phyloP scores from a whole-genome alignment of 2,888 invertebrate genomes.

The Hyles lineata region DNA sequence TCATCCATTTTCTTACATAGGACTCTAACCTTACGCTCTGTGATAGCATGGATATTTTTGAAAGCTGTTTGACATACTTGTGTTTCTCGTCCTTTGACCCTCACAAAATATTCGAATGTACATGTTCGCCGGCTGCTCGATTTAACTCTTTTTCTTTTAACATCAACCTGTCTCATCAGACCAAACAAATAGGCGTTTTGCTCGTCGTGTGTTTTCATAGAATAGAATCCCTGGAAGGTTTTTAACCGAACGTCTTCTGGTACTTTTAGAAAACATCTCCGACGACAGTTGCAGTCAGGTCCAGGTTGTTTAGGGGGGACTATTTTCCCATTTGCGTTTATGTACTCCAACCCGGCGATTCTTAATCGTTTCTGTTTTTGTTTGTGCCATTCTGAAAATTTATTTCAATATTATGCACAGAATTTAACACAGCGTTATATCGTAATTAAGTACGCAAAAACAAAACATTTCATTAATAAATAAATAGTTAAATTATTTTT shows the following conservation, averaged over 20 bases:
- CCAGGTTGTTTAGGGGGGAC: conserved; percentile 83
- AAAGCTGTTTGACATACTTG: conserved; percentile 85
- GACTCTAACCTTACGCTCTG: conserved; percentile 83
- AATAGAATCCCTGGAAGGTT: conserved; percentile 84
- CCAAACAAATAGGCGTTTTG: conserved; percentile 86
- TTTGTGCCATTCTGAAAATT: conserved; percentile 84
- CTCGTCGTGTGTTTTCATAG: conserved; percentile 84
- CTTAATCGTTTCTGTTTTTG: conserved; percentile 84
- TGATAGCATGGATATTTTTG: conserved; percentile 85
- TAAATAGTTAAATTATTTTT: background rate
- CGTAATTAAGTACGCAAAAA: background rate
- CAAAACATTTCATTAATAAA: background rate
- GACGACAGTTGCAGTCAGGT: conserved; percentile 81
- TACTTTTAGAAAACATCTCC: conserved; percentile 81
- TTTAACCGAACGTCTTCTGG: conserved; percentile 78
- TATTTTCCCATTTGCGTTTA: conserved; percentile 84
- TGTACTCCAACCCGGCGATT: conserved; percentile 83
- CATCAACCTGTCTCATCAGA: conserved; percentile 84
- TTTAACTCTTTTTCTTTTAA: conserved; percentile 83
- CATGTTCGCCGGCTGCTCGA: conserved; percentile 82
- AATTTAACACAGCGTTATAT: background rate
- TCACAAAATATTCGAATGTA: conserved; percentile 84
- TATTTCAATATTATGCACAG: background rate
- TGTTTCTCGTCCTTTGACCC: conserved; percentile 83
- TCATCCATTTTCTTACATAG: conserved; percentile 85